Conservation (phyloP, 2,797 vertebrate species). For the Chelon labrosus region DNA sequence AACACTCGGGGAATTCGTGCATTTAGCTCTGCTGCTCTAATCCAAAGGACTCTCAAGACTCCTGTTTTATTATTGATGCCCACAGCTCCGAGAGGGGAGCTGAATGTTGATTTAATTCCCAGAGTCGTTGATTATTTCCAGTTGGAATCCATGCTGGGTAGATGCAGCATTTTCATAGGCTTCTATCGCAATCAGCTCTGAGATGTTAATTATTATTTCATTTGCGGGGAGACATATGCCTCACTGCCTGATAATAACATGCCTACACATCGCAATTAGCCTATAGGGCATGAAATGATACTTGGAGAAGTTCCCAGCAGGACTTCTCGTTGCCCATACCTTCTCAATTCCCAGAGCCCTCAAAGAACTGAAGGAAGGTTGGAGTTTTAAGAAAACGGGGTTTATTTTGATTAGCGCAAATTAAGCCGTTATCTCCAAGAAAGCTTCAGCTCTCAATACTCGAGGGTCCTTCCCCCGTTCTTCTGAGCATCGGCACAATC, state of each 20-base stretch:
- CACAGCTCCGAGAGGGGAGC: slow-evolving; percentile 29
- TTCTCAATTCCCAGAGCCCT: slow-evolving; percentile 37
- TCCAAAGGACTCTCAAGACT: slow-evolving; percentile 35
- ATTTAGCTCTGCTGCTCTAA: slow-evolving; percentile 38
- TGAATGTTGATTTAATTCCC: slow-evolving; percentile 52
- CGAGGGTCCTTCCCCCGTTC: slow-evolving; percentile 68
- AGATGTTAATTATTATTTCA: slow-evolving; percentile 38
- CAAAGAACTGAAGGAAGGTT: slow-evolving; percentile 26
- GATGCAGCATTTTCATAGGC: slow-evolving; percentile 19
- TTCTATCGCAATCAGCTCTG: background rate
- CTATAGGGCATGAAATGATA: background rate
- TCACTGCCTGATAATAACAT: slow-evolving; percentile 1
- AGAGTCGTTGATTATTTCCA: slow-evolving; percentile 59
- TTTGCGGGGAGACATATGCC: background rate
- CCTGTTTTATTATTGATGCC: slow-evolving; percentile 62
- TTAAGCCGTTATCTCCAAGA: slow-evolving; percentile 79
- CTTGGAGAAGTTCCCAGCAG: slow-evolving; percentile 19
- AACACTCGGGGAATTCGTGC: background rate
- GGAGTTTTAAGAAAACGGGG: slow-evolving; percentile 49
- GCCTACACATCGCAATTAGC: background rate
- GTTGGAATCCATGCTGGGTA: slow-evolving; percentile 4
- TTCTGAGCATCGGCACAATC: slow-evolving; percentile 76
- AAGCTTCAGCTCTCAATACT: slow-evolving; percentile 77
- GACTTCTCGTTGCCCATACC: slow-evolving; percentile 4
- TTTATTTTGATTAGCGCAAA: slow-evolving; percentile 79